phyloP scores from a whole-genome alignment of 2,797 vertebrate genomes.

The Gadopsis marmoratus region DNA sequence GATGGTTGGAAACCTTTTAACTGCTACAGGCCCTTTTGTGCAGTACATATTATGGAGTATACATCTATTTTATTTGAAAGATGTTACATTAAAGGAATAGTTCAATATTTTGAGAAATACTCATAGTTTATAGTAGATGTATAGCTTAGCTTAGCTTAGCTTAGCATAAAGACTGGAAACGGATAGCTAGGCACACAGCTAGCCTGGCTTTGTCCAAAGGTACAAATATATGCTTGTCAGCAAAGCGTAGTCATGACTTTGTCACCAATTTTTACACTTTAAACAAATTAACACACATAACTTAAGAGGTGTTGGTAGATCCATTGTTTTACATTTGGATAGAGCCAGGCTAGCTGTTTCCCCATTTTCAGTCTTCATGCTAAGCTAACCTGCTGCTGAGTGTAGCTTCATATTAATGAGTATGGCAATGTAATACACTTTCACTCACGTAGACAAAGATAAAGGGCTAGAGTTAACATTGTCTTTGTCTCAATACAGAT shows the following conservation, averaged over 20 bases:
- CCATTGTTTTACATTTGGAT: no score
- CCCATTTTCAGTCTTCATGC: background rate
- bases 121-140: background rate
- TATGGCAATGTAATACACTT: background rate
- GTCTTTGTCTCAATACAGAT: background rate
- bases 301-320: no score
- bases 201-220: background rate
- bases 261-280: no score
- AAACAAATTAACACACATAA: no score
- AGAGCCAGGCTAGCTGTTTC: background rate
- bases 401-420: background rate
- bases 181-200: background rate
- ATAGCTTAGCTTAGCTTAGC: background rate
- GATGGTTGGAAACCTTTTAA: constrained; percentile 30
- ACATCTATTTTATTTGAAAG: background rate
- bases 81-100: background rate
- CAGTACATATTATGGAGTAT: background rate
- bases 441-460: background rate
- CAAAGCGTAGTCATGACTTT: background rate
- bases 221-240: no score
- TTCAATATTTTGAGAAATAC: background rate
- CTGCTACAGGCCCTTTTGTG: background rate
- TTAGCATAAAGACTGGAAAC: background rate
- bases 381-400: background rate
- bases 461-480: background rate